Percentiles rank a stretch among this genome's conserved stretches.
Conservation (phyloP, 2,797 vertebrate genomes). For the Acestrorhynchus altus region DNA sequence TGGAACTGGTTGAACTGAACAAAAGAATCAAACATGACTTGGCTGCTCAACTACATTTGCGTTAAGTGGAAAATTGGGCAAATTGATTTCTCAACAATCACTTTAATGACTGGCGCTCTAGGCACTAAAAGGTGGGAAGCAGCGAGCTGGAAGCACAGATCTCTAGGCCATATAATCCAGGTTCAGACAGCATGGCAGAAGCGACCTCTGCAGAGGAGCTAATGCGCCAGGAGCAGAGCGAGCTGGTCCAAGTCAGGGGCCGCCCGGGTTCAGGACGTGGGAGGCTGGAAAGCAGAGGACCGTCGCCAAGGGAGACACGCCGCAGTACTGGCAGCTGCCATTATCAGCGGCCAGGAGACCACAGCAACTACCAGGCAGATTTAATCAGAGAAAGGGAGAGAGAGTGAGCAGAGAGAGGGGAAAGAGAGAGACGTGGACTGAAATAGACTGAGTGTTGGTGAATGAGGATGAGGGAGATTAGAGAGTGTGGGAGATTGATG, state of each 20-base stretch:
- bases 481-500: slow-evolving; percentile 16
- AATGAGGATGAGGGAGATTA: slow-evolving; percentile 35
- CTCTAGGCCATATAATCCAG: slow-evolving; percentile 2
- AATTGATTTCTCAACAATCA: neutral
- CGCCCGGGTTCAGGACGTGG: slow-evolving; percentile 19
- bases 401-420: neutral
- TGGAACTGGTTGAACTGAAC: too few species aligned
- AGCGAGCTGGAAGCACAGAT: neutral
- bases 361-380: slow-evolving; percentile 11
- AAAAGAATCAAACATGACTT: neutral
- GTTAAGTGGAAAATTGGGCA: neutral
- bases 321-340: slow-evolving; percentile 28
- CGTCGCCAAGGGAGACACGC: slow-evolving; percentile 4
- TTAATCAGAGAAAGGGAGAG: slow-evolving; percentile 19
- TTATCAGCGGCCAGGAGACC: slow-evolving; percentile 8
- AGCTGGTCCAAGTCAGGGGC: slow-evolving; percentile 1
- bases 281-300: slow-evolving; percentile 10
- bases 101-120: neutral
- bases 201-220: neutral
- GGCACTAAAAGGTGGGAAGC: neutral
- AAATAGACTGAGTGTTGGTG: slow-evolving; percentile 20
- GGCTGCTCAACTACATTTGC: neutral
- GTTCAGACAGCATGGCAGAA: neutral
- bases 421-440: neutral
- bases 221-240: neutral